Base-by-base conservation (phyloP, 2,113 vertebrate genomes). In the Scomber japonicus region DNA sequence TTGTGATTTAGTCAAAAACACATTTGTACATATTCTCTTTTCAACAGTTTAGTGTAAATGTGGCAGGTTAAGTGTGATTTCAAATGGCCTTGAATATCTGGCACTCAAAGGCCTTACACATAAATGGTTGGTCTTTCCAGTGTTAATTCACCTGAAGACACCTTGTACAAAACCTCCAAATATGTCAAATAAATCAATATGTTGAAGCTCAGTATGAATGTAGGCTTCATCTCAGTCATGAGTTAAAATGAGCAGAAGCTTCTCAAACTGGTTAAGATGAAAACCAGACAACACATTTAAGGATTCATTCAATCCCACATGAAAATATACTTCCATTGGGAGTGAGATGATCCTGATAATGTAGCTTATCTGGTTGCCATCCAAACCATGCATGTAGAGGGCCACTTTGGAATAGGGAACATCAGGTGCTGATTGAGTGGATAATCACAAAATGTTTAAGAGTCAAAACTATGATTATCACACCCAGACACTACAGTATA, bases 391-490 rank as follows among this genome's bases (percentile, higher is more conserved):
- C 53, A 72, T 30, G 40, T 21, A 75, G 45, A 78, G 16, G 14
- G 48, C 56, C 48, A 84, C 85, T 89, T 88, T 83, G 30, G 65
- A 90, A 86, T 14, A 64, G 86, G 80, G 76, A 93, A 83, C 84
- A 60, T 51, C 64, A n/a, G 31, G 17, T 16, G 2, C 40, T 60
- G n/a, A 27, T 40, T 51, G 27, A 75, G 5, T 15, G 53, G 24
- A 64, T 48, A 76, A 70, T 64, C 19, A 53, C 35, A 3, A 60
- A 10, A 21, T 6, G 6, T 54, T 68, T 62, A 21, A 40, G 2
- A 64, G 27, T 3, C 14, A 40, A 60, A 70, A 8, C 11, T 3
- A n/a, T 51, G 2, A 19, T 16, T 61, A 35, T 27, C 48, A 27
- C 4, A 66, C 8, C 3, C 2, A 14, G 3, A 51, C 3, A 30